Base-by-base conservation (phyloP, 2,113 vertebrate species). In the Hystrix cristata region DNA sequence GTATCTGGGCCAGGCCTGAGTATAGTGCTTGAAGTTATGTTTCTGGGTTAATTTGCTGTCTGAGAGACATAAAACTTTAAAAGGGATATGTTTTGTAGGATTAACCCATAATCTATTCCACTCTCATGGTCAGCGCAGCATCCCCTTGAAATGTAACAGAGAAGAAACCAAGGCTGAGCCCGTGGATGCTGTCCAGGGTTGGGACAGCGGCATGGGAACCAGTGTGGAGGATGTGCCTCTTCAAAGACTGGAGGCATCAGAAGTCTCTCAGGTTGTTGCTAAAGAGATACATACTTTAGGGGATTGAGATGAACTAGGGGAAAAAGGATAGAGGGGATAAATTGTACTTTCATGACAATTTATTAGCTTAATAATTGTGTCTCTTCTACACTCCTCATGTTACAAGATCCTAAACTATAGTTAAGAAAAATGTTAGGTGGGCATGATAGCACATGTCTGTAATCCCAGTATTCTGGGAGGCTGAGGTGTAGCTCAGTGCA, bases 351-450 rank as follows among this genome's bases (percentile, higher is more conserved):
- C 51, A 5, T 92, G 90, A 80, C 65, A 57, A 87, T 91, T 59
- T 80, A 78, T 87, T 29, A 11, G 46, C 51, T 87, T 95, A 84
- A 90, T 80, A 65, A 71, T 29, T 38, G 12, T 48, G 90, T 87
- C 3, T 14, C 64, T 93, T 74, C 64, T 43, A 46, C 7, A 76
- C 34, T n/a, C 55, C 29, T 84, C 10, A 0, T 46, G 7, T 95
- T 57, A 93, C 16, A 95, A 85, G 71, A 80, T 48, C n/a, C 57
- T 96, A 87, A 93, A 92, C 18, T n/a, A 38, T 7, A 72, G 23
- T 86, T 74, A 71, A 87, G 46, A 48, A 94, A 95, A 93, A 57
- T 7, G 11, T 64, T 55, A 48, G 46, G 25, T 25, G 29, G 46
- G 25, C 21, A 25, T 76, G 25, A 46, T 15, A 13, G 72, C 46